Conservation (phyloP, 1,140 invertebrate genomes). For the Rhopalosiphum maidis region DNA sequence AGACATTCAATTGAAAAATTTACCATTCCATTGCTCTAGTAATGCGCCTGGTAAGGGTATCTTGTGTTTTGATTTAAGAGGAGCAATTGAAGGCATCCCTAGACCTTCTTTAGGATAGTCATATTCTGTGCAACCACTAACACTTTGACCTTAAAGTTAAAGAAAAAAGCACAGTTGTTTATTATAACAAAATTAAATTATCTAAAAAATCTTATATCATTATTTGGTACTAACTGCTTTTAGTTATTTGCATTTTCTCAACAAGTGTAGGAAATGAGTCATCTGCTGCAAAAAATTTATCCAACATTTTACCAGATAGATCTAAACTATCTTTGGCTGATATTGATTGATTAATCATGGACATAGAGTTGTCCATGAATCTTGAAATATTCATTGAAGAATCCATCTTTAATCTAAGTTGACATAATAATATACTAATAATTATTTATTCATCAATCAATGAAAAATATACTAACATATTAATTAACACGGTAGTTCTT, state of each 20-base stretch:
- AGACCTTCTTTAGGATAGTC: conserved; percentile 85
- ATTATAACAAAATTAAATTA: not conserved
- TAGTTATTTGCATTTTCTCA: conserved; percentile 65
- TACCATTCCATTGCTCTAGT: conserved; percentile 92
- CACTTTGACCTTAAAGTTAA: conserved; percentile 64
- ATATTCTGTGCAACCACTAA: conserved; percentile 86
- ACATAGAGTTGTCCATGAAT: conserved; percentile 34
- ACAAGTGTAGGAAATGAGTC: conserved; percentile 74
- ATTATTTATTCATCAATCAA: not conserved
- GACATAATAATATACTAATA: not conserved
- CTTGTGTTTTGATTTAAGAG: conserved; percentile 81
- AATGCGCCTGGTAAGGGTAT: conserved; percentile 90
- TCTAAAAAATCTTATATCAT: not conserved
- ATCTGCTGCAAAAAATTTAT: conserved; percentile 74
- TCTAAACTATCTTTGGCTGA: conserved; percentile 69
- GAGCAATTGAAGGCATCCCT: conserved; percentile 73
- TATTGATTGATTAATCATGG: conserved; percentile 47
- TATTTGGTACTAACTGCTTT: conserved; percentile 63
- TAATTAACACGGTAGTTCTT: not conserved
- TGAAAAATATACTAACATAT: not conserved
- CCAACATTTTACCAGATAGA: conserved; percentile 75
- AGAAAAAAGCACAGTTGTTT: not conserved
- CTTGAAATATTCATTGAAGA: conserved; percentile 39
- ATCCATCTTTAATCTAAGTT: not conserved
- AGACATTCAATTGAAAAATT: conserved; percentile 69